A percentile compares a stretch with the other conserved stretches of the same genome.
These are phyloP conservation scores for Aptenodytes forsteri DNA, from an alignment of 2,113 vertebrate genomes.

Conservation along the genomic window DNA sequence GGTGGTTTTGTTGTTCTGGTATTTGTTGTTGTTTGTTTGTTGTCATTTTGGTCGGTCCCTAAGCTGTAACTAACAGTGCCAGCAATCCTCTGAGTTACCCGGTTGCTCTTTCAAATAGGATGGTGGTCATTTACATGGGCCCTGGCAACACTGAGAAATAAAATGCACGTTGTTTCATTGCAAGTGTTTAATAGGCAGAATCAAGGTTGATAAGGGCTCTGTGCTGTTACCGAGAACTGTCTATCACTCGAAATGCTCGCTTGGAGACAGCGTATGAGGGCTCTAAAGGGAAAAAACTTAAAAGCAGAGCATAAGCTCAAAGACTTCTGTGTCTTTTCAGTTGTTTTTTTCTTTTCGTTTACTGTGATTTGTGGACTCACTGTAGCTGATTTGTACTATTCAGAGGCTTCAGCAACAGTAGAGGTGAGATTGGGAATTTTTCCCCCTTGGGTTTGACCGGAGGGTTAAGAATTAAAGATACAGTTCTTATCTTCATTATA, in stretches of 20 bases:
- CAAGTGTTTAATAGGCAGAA: not conserved
- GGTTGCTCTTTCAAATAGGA: not conserved
- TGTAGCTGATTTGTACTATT: not conserved
- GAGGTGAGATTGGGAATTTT: not conserved
- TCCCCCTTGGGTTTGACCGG: fast-evolving
- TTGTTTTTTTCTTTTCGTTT: not conserved
- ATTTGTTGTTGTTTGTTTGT: not conserved
- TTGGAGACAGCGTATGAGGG: not conserved
- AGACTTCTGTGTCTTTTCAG: fast-evolving
- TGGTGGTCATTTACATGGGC: not conserved
- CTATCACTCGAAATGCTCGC: not conserved
- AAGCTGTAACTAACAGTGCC: not conserved
- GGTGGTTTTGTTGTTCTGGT: not conserved
- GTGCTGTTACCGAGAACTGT: fast-evolving
- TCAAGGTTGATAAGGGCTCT: not conserved
- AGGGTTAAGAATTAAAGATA: not conserved
- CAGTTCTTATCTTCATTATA: not conserved
- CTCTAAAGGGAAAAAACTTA: no score
- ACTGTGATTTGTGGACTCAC: no score
- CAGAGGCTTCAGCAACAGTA: not conserved
- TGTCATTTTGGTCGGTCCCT: not conserved
- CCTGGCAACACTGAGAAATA: not conserved
- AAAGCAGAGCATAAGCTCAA: not conserved
- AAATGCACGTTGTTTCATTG: fast-evolving
- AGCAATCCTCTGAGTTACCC: fast-evolving